Percentiles rank a stretch among this genome's conserved stretches.
Evolutionary conservation across 2,888 invertebrate species (phyloP).

Genomic region (Myopa testacea): DNA sequence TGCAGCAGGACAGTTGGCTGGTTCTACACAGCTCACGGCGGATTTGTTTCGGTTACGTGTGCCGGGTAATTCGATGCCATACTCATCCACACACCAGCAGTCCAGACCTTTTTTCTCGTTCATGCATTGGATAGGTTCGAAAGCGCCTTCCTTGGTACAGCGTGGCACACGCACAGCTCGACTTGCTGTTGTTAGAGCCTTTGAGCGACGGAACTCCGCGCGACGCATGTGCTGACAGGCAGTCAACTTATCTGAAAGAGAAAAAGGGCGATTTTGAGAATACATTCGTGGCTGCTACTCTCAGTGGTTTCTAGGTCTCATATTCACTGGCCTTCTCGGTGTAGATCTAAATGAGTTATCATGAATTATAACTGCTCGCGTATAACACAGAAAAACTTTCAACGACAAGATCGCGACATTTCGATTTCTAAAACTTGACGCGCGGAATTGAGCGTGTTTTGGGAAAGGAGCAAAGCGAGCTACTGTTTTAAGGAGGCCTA

Average conservation of each 20-base stretch:
- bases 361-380: background rate
- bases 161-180: conserved; percentile 75
- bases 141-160: conserved; percentile 79
- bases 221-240: conserved; percentile 77
- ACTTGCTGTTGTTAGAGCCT: conserved; percentile 66
- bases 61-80: conserved; percentile 83
- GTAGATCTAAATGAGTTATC: too few species aligned
- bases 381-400: background rate
- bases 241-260: conserved; percentile 64
- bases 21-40: conserved; percentile 64
- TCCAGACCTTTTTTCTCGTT: conserved; percentile 76
- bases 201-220: conserved; percentile 74
- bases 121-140: conserved; percentile 80
- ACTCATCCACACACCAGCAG: conserved; percentile 88
- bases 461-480: too few species aligned
- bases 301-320: background rate
- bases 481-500: too few species aligned
- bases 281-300: background rate
- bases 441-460: background rate
- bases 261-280: background rate
- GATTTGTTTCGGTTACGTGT: conserved; percentile 71
- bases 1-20: conserved; percentile 80
- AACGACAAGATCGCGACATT: conserved; percentile 47
- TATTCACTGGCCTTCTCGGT: background rate
- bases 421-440: conserved; percentile 60